Base-by-base conservation (phyloP, 2,797 vertebrate species). In the Xyrichtys novacula region DNA sequence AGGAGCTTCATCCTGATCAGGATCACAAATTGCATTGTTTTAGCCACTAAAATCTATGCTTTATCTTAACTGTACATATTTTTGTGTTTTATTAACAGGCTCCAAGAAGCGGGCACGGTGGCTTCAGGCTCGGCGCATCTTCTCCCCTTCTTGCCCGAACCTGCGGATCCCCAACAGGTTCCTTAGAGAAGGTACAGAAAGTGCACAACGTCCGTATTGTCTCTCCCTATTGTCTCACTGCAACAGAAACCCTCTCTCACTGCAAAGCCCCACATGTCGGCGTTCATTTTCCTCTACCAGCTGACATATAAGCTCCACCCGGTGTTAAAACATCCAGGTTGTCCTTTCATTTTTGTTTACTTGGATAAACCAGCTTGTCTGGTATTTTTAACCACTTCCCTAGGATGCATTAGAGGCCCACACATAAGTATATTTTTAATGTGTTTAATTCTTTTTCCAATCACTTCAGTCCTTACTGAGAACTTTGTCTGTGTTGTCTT, bases 121-220 rank as follows among this genome's bases (percentile, higher is more conserved):
- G 94, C 87, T 96, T 82, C 94, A 95, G 78, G 93, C 94, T 88
- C 92, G 94, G 72, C 94, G 93, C 68, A 92, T 93, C 87, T 96
- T 96, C 89, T 86, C 93, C 86, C 93, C 93, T 32, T 95, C 92
- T 65, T 93, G 92, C 88, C 94, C 92, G 80, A 93, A 93, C 93
- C 90, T 95, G 83, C 91, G 96, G 90, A 94, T 95, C 86, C 93
- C 75, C 86, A 94, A 94, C 93, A 95, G 95, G 80, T 95, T 96
- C 90, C 92, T 96, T 83, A 95, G 95, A 95, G 92, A 94, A 93
- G 94, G 94, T 93, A 38, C 31, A 61, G 23, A 70, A 36, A 50
- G 11, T 28, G 1, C 46, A 48, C 0, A 7, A 44, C 3, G 15
- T 56, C 10, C 15, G 2, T 22, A 29, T 22, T 28, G 40, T 3